Evolutionary conservation across 2,113 vertebrate species (phyloP).

Genomic region (Centropus unirufus): DNA sequence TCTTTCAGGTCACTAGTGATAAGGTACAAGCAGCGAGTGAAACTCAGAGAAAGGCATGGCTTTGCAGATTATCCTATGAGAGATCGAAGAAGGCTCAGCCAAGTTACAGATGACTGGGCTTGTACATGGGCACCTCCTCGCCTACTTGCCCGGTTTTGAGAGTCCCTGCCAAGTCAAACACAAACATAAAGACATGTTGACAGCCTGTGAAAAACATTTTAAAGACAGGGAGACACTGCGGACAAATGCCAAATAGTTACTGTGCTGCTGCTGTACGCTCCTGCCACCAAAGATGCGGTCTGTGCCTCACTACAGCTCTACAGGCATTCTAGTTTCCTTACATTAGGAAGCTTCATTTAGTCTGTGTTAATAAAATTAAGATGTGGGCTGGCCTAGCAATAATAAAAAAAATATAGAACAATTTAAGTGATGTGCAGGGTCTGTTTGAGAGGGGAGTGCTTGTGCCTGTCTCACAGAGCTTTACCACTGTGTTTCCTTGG

Average conservation of each 20-base stretch:
- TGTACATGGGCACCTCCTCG: neutral
- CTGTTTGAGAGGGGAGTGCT: neutral
- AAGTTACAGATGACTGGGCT: conserved; percentile 16
- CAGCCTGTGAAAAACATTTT: conserved; percentile 12
- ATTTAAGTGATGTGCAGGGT: neutral
- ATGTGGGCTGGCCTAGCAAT: neutral
- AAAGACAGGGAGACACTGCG: neutral
- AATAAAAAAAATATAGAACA: neutral
- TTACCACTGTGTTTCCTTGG: neutral
- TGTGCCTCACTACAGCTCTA: neutral
- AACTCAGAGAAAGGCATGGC: neutral
- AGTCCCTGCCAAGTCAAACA: conserved; percentile 45
- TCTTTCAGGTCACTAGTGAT: neutral
- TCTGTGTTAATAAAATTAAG: neutral
- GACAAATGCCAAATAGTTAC: neutral
- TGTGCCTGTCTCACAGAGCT: neutral
- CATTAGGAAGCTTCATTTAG: neutral
- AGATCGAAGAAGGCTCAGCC: neutral
- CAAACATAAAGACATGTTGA: conserved; percentile 29
- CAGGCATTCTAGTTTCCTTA: neutral
- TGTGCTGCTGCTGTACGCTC: neutral
- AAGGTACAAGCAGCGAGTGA: neutral
- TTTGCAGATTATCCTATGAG: conserved; percentile 32
- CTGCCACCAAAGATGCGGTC: neutral
- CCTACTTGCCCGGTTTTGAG: neutral